A percentile compares a stretch with the other conserved stretches of the same genome.
Conservation (phyloP, 2,888 invertebrate genomes). For the Nomada fabriciana region DNA sequence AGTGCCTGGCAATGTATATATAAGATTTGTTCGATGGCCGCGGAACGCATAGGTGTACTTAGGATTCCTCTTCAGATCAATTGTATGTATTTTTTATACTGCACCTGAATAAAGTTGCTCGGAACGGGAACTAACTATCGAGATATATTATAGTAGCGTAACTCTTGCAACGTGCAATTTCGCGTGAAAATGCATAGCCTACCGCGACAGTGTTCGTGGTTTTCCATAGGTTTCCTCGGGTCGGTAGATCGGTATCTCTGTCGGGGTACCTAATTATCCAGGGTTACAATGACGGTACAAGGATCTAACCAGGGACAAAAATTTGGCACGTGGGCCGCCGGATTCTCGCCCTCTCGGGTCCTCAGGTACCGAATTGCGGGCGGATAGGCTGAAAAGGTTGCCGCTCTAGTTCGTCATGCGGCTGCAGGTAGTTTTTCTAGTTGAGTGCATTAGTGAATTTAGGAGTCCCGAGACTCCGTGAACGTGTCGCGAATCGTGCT, state of each 20-base stretch:
- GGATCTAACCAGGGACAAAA: slow-evolving; percentile 49
- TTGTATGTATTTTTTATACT: not conserved
- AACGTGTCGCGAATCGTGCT: not conserved
- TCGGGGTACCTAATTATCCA: slow-evolving; percentile 59
- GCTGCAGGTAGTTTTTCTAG: slow-evolving; percentile 28
- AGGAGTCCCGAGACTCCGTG: not conserved
- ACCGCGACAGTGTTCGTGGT: slow-evolving; percentile 27
- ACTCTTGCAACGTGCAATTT: not conserved
- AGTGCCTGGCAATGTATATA: not conserved
- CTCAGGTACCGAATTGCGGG: slow-evolving; percentile 22
- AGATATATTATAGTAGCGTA: not conserved
- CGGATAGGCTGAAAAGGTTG: slow-evolving; percentile 29
- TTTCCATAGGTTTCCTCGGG: slow-evolving; percentile 6
- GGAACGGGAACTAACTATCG: too few species aligned
- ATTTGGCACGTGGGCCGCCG: slow-evolving; percentile 67
- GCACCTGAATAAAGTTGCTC: not conserved
- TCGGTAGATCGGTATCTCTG: slow-evolving; percentile 70
- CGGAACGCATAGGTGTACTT: not conserved
- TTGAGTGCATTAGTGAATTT: not conserved
- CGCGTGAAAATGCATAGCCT: not conserved
- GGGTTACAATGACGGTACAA: slow-evolving; percentile 48
- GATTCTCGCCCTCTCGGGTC: slow-evolving; percentile 42
- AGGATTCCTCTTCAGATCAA: not conserved
- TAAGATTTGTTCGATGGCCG: not conserved
- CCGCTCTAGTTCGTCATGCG: not conserved